Percentiles rank a stretch among this genome's conserved stretches.
Conservation (phyloP, 64 coral and sea anemone genomes). For the Stichodactyla mertensii region DNA sequence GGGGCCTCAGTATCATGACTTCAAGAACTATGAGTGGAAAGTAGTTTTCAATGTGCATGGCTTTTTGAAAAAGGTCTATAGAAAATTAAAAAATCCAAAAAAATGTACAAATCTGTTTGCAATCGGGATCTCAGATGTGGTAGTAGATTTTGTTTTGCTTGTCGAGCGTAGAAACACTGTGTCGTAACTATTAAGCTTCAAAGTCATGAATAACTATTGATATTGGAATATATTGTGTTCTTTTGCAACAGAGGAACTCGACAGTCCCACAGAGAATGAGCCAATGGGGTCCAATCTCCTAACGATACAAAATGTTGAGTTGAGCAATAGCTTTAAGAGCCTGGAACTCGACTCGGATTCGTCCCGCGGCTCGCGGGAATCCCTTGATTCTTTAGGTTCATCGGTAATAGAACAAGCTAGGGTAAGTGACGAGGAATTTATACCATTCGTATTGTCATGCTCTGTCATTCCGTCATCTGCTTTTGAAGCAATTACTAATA, state of each 20-base stretch:
- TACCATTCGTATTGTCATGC: not conserved
- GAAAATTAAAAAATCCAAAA: no score
- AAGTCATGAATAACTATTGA: no score
- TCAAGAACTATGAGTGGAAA: no score
- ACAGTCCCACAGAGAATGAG: conserved; percentile 33
- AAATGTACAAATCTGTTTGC: no score
- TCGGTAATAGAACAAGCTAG: conserved; percentile 50
- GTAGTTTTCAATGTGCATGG: no score
- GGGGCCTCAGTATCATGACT: no score
- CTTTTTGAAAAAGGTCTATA: no score
- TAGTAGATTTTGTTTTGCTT: no score
- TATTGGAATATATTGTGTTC: not conserved
- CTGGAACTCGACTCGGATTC: conserved; percentile 89
- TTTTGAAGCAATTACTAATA: not conserved
- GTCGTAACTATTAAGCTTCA: no score
- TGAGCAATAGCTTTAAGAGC: conserved; percentile 92
- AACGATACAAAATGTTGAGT: conserved; percentile 70
- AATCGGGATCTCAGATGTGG: no score
- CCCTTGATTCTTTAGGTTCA: conserved; percentile 77
- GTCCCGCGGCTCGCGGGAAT: conserved; percentile 73
- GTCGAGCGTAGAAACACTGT: no score
- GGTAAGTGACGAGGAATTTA: not conserved
- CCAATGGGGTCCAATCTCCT: conserved; percentile 56
- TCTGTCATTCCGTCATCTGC: not conserved
- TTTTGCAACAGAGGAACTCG: conserved; percentile 62